Evolutionary conservation across 2,797 vertebrate species (phyloP).

Genomic region (Sebastes aleutianus): DNA sequence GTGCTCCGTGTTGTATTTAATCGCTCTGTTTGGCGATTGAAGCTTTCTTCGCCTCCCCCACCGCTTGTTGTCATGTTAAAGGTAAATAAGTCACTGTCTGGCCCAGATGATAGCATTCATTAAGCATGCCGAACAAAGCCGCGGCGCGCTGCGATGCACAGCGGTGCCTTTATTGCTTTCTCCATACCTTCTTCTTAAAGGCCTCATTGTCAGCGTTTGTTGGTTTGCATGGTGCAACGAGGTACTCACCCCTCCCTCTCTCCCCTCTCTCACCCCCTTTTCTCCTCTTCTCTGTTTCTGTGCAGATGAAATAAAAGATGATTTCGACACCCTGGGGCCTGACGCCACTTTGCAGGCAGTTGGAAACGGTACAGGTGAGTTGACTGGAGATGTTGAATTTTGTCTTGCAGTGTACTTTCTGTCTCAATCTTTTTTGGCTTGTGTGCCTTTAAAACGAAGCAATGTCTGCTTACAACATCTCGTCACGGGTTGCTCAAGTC

Average conservation of each 20-base stretch:
- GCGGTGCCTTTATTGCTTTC: slow-evolving; percentile 68
- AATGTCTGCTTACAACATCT: not conserved
- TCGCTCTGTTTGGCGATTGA: slow-evolving; percentile 73
- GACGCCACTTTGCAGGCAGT: slow-evolving; percentile 89
- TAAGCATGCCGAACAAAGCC: slow-evolving; percentile 83
- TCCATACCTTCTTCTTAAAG: slow-evolving; percentile 68
- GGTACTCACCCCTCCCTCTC: slow-evolving; percentile 50
- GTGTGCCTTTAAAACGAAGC: not conserved
- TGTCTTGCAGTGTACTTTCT: not conserved
- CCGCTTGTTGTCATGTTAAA: slow-evolving; percentile 85
- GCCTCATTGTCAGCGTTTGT: slow-evolving; percentile 52
- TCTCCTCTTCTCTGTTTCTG: slow-evolving; percentile 34
- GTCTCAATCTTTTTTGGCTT: not conserved
- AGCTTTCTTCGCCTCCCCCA: slow-evolving; percentile 63
- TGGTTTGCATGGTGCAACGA: slow-evolving; percentile 46
- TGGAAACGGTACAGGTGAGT: slow-evolving; percentile 97
- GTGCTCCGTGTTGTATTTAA: slow-evolving; percentile 74
- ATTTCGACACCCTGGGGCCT: slow-evolving; percentile 94
- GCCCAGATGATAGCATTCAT: slow-evolving; percentile 84
- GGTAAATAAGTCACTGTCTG: slow-evolving; percentile 90
- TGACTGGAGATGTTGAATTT: not conserved
- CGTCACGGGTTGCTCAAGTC: not conserved
- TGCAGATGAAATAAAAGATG: slow-evolving; percentile 98
- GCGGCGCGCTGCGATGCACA: slow-evolving; percentile 62
- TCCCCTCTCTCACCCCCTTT: not conserved